Evolutionary conservation across 2,888 invertebrate species (phyloP), one percentile per base, ranked within the genome.

Genomic region (Ichneumoninae sp.): DNA sequence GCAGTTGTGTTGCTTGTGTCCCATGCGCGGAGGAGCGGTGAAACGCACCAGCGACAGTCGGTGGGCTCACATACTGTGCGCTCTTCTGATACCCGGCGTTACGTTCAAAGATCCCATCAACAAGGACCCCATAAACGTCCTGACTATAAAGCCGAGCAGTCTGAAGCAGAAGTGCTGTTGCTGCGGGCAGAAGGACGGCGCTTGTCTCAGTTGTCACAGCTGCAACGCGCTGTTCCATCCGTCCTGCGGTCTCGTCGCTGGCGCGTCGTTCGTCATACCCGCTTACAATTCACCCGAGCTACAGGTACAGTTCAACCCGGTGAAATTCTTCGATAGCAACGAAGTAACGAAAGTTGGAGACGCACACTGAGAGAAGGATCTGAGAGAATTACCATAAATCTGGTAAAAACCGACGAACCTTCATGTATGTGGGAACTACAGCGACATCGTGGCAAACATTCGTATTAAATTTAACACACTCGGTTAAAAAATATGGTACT

Each of bases 1-100:
- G 88, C 89, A 94, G 94, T 92, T 93, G 86, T 96, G 96, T 89
- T 94, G 94, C 86, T 89, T 96, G 83, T 96, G 96, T 90, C 94
- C 94, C 36, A 91, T 95, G 89, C 92, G 95, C 70, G 95, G 95
- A 13, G 96, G 96, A 69, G 96, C 96, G 77, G 94, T 96, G 86
- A 96, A 96, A 90, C 95, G 95, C 88, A 95, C 95, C 3, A 95
- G 95, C 81, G 95, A 95, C 89, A 94, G 95, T 30, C 93, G 94
- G 66, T 96, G 96, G 96, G 95, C 95, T 44, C 96, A 96, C 90
- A 95, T 96, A 77, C 93, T 95, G 22, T 96, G 96, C 91, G 96
- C 96, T 5, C 94, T 96, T 5, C 94, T 96, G 94, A 94, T 96
- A 82, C 96, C 96, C 5, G 96, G 96, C 86, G 95, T 96, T 0